phyloP scores from a whole-genome alignment of 2,888 invertebrate species.

The Microplitis manilae region DNA sequence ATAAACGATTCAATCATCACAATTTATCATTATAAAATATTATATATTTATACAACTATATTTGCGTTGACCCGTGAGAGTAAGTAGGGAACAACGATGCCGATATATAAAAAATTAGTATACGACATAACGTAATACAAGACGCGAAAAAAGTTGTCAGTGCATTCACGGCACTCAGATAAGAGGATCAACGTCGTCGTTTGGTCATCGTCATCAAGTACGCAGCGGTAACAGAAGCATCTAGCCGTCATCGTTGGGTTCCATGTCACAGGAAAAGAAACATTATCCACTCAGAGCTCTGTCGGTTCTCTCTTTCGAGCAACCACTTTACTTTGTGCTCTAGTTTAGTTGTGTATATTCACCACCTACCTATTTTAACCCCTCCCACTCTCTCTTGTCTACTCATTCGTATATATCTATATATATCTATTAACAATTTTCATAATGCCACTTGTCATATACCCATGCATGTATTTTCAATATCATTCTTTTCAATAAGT shows the following conservation, averaged over 20 bases:
- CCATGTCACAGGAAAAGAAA: conserved; percentile 68
- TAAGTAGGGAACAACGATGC: no score
- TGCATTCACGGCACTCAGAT: conserved; percentile 22
- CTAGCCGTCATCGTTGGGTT: conserved; percentile 50
- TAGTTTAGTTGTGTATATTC: conserved; percentile 56
- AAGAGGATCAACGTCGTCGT: conserved; percentile 20
- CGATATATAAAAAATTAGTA: no score
- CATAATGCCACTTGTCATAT: not conserved
- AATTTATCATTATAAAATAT: conserved; percentile 10
- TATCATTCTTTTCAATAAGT: no score
- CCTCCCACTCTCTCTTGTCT: not conserved
- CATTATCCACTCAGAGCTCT: conserved; percentile 68
- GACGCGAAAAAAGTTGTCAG: conserved; percentile 7
- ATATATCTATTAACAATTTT: conserved; percentile 18
- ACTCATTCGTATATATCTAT: conserved; percentile 4
- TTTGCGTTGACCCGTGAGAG: no score
- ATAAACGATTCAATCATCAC: not conserved
- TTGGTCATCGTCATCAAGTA: not conserved
- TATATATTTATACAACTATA: not conserved
- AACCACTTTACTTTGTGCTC: conserved; percentile 67
- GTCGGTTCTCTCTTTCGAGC: conserved; percentile 57
- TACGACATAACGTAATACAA: conserved; percentile 21
- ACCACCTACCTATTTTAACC: conserved; percentile 26
- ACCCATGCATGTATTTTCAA: not conserved
- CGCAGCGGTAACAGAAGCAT: conserved; percentile 8